Evolutionary conservation across 2,113 vertebrate genomes (phyloP).

Genomic region (Acanthochromis polyacanthus): DNA sequence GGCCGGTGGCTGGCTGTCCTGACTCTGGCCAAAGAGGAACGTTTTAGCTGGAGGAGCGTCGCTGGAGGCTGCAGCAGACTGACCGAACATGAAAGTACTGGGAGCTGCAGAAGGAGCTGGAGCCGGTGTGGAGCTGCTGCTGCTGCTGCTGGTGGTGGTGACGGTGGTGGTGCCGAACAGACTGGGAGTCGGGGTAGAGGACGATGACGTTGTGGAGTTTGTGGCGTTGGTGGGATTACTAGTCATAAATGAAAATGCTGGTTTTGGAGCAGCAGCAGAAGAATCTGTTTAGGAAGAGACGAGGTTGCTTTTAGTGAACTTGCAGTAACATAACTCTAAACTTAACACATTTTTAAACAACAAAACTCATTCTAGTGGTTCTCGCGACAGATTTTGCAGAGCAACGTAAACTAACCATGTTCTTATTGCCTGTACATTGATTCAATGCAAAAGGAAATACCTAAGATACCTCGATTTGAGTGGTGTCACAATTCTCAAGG

Average conservation of each 20-base stretch:
- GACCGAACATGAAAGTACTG: constrained; percentile 90
- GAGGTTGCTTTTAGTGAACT: background rate
- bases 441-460: too few species aligned
- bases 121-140: constrained; percentile 73
- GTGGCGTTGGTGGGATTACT: constrained; percentile 79
- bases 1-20: constrained; percentile 85
- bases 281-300: constrained; percentile 63
- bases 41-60: constrained; percentile 84
- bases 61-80: constrained; percentile 79
- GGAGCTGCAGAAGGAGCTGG: constrained; percentile 58
- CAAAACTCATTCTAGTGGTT: background rate
- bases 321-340: too few species aligned
- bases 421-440: too few species aligned
- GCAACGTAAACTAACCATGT: too few species aligned
- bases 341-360: too few species aligned
- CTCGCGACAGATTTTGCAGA: too few species aligned
- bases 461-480: too few species aligned
- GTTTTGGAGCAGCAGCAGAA: constrained; percentile 86
- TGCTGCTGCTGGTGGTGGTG: constrained; percentile 69
- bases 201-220: constrained; percentile 73
- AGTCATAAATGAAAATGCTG: constrained; percentile 88
- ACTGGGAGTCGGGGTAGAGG: constrained; percentile 65
- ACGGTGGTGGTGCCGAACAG: constrained; percentile 84
- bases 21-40: constrained; percentile 90
- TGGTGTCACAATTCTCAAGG: too few species aligned